A percentile compares a stretch with the other conserved stretches of the same genome.
phyloP scores from a whole-genome alignment of 2,797 vertebrate species.

The Premnoplex brunnescens region DNA sequence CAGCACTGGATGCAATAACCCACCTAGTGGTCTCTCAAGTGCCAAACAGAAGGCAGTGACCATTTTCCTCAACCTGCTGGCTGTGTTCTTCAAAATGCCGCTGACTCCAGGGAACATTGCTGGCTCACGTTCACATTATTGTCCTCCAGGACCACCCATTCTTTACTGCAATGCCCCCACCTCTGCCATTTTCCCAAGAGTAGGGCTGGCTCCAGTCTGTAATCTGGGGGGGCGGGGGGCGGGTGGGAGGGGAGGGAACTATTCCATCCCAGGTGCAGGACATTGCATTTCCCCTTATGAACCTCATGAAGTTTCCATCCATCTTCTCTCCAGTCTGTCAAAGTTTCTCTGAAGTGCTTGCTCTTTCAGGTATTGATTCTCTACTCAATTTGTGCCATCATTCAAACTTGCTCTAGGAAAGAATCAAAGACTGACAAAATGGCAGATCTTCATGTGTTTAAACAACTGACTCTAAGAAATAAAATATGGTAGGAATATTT shows the following conservation, averaged over 20 bases:
- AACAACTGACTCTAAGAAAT: not conserved
- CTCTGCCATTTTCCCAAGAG: not conserved
- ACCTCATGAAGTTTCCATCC: not conserved
- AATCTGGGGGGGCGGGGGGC: too few relatives aligned
- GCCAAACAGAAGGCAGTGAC: not conserved
- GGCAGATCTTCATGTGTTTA: not conserved
- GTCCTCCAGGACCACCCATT: not conserved
- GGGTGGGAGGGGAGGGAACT: too few relatives aligned
- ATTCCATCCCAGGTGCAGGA: not conserved
- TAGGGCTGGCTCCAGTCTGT: not conserved
- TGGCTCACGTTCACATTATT: not conserved
- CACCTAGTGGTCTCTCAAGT: not conserved
- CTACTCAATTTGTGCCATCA: not conserved
- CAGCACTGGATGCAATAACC: too few relatives aligned
- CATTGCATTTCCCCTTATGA: not conserved
- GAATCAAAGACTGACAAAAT: not conserved
- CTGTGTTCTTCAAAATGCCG: not conserved
- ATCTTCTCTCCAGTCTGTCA: not conserved
- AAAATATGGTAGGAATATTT: not conserved
- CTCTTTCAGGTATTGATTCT: not conserved
- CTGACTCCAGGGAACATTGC: not conserved
- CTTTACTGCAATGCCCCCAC: not conserved
- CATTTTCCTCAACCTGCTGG: not conserved
- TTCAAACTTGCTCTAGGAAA: not conserved
- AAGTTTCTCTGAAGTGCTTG: not conserved